Percentiles rank a stretch among this genome's conserved stretches.
Evolutionary conservation across 2,888 invertebrate genomes (phyloP).

Genomic region (Ligdia adustata): DNA sequence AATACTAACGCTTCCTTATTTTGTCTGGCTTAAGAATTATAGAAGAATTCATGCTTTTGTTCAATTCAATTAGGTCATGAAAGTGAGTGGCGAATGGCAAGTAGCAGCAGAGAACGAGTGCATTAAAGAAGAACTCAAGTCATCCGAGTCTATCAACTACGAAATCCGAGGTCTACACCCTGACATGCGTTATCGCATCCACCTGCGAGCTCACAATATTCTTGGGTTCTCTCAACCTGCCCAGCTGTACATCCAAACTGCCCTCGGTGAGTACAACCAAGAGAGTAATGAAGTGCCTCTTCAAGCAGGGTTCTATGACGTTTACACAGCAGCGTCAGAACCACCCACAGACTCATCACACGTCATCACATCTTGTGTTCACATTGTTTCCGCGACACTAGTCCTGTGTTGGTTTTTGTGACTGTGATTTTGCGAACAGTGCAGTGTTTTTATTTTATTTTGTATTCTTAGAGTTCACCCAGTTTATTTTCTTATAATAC

Average conservation of each 20-base stretch:
- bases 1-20: no score
- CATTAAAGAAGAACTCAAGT: slow-evolving; percentile 83
- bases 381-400: slow-evolving; percentile 57
- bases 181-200: slow-evolving; percentile 93
- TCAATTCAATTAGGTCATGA: slow-evolving; percentile 80
- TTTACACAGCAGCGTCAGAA: slow-evolving; percentile 68
- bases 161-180: slow-evolving; percentile 88
- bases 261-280: slow-evolving; percentile 91
- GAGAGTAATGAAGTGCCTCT: slow-evolving; percentile 74
- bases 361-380: slow-evolving; percentile 55
- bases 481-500: slow-evolving; percentile 38
- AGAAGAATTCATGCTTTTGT: background rate
- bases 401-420: slow-evolving; percentile 68
- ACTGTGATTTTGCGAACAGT: slow-evolving; percentile 49
- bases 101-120: slow-evolving; percentile 82
- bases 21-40: no score
- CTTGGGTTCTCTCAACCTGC: slow-evolving; percentile 93
- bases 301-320: slow-evolving; percentile 79
- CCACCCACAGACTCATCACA: slow-evolving; percentile 60
- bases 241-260: slow-evolving; percentile 91
- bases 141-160: slow-evolving; percentile 85
- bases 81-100: slow-evolving; percentile 87
- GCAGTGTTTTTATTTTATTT: slow-evolving; percentile 51
- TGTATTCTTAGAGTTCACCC: slow-evolving; percentile 46
- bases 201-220: slow-evolving; percentile 92